These are phyloP conservation scores for Crax fasciolata DNA, from an alignment of 2,797 vertebrate species.

Conservation along the genomic window DNA sequence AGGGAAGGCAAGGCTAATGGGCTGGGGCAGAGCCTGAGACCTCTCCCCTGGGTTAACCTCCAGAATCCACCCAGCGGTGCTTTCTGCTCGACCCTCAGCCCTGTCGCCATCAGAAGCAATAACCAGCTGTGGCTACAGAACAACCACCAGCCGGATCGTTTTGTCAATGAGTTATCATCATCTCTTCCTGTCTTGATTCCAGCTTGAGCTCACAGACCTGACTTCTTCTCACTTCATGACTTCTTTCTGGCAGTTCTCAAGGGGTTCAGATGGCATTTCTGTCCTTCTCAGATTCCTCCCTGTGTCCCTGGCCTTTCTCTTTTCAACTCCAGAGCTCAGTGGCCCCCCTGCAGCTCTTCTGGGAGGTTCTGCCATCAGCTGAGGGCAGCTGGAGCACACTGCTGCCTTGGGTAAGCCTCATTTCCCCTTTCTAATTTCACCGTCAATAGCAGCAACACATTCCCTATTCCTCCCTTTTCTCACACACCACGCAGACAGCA, in stretches of 20 bases:
- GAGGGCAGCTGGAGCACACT: background rate
- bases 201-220: background rate
- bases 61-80: rapidly evolving
- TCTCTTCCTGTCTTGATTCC: background rate
- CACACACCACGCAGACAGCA: background rate
- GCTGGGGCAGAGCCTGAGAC: background rate
- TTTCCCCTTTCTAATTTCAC: background rate
- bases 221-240: background rate
- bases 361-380: background rate
- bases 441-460: rapidly evolving
- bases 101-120: background rate
- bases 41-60: background rate
- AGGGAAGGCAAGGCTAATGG: background rate
- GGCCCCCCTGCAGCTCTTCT: background rate
- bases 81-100: background rate
- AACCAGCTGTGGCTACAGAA: background rate
- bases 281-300: slow-evolving; percentile 18
- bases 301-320: slow-evolving; percentile 17
- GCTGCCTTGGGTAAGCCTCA: background rate
- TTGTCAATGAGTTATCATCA: background rate
- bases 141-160: background rate
- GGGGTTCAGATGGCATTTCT: slow-evolving; percentile 10
- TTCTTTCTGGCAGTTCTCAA: background rate
- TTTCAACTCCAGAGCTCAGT: background rate
- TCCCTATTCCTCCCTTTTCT: background rate